Evolutionary conservation across 2,797 vertebrate genomes (phyloP).

Genomic region (Takifugu rubripes): DNA sequence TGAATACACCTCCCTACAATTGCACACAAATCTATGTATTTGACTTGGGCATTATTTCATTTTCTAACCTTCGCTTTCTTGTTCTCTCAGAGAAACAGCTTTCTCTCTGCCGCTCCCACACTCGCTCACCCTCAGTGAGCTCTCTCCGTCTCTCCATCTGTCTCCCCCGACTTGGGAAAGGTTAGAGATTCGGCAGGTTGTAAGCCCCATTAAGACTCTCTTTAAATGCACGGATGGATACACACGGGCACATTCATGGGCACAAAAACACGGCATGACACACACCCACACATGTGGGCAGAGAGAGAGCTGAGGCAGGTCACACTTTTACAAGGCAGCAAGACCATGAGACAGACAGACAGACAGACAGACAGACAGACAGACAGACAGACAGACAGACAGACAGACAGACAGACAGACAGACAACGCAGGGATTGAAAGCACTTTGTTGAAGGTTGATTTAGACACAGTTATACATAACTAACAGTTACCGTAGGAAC

Average conservation of each 20-base stretch:
- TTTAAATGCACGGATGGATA: conserved; percentile 32
- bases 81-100: conserved; percentile 31
- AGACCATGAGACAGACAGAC: conserved; percentile 31
- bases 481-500: too few species aligned
- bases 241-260: conserved; percentile 10
- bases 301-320: conserved; percentile 18
- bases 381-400: too few species aligned
- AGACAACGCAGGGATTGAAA: conserved; percentile 21
- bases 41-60: conserved; percentile 28
- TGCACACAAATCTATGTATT: conserved; percentile 32
- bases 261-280: conserved; percentile 21
- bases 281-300: conserved; percentile 27
- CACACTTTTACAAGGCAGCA: conserved; percentile 30
- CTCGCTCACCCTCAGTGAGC: not conserved
- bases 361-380: not conserved
- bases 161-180: conserved; percentile 24
- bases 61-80: conserved; percentile 35
- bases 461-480: not conserved
- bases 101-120: conserved; percentile 16
- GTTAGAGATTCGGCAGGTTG: conserved; percentile 42
- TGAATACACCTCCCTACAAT: conserved; percentile 21
- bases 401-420: conserved; percentile 19
- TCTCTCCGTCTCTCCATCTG: not conserved
- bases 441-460: conserved; percentile 1
- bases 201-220: conserved; percentile 44